Percentiles rank a stretch among this genome's conserved stretches.
phyloP scores from a whole-genome alignment of 2,888 invertebrate genomes.

The Didymodactylos carnosus region DNA sequence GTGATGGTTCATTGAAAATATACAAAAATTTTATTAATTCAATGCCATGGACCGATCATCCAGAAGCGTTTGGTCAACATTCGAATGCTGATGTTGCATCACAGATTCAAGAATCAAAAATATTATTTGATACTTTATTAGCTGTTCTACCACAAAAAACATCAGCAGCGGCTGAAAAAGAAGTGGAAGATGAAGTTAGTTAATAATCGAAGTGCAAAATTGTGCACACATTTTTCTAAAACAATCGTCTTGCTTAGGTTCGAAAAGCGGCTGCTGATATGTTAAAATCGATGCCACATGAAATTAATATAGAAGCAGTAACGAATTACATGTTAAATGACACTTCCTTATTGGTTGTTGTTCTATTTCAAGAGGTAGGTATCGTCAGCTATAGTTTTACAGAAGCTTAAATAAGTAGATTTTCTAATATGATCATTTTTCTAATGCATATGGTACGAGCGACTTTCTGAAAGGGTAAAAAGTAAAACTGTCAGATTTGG shows the following conservation, averaged over 20 bases:
- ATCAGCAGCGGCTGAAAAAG: conserved; percentile 16
- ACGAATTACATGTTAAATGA: conserved; percentile 52
- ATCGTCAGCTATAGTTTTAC: too few relatives aligned
- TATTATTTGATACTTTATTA: conserved; percentile 56
- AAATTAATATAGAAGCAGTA: conserved; percentile 57
- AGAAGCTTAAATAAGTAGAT: neutral
- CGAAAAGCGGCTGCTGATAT: conserved; percentile 50
- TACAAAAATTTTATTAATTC: conserved; percentile 58
- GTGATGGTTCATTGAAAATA: conserved; percentile 56
- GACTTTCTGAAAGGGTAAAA: too few relatives aligned
- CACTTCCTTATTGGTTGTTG: conserved; percentile 59
- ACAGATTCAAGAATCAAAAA: conserved; percentile 55
- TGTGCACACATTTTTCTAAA: neutral
- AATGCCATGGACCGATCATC: conserved; percentile 52
- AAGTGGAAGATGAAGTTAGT: neutral
- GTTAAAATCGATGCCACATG: conserved; percentile 47
- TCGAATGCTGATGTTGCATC: conserved; percentile 70
- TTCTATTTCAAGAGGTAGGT: conserved; percentile 67
- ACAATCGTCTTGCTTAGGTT: conserved; percentile 39
- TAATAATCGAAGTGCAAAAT: conserved; percentile 22
- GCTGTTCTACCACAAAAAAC: conserved; percentile 50
- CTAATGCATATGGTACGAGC: neutral
- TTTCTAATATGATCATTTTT: neutral
- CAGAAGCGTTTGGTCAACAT: conserved; percentile 72
- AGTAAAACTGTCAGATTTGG: too few relatives aligned